Percentiles rank a stretch among this genome's conserved stretches.
Evolutionary conservation across 92 coral and sea anemone genomes (phyloP).

Genomic region (Porites lobata): DNA sequence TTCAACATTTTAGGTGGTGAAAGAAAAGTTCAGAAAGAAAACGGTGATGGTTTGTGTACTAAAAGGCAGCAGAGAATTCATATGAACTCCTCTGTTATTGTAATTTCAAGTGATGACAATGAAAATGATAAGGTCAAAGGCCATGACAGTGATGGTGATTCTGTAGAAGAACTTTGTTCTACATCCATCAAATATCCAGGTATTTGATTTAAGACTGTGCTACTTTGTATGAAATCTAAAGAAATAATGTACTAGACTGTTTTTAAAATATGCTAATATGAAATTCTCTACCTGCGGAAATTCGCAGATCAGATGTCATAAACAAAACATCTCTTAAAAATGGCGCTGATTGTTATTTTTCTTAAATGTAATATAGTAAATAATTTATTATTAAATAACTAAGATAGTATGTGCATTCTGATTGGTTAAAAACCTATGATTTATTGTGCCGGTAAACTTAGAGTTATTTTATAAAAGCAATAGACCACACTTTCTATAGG

Average conservation of each 20-base stretch:
- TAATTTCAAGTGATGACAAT: slow-evolving; percentile 46
- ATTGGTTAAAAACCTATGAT: no score
- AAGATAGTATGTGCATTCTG: no score
- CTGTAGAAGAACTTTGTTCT: neutral
- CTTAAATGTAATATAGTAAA: no score
- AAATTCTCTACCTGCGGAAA: no score
- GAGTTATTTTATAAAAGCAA: no score
- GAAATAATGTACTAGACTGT: neutral
- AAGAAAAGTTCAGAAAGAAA: neutral
- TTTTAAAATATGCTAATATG: no score
- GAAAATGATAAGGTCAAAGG: neutral
- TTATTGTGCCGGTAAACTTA: no score
- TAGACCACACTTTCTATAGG: no score
- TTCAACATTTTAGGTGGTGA: neutral
- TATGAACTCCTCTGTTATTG: slow-evolving; percentile 13
- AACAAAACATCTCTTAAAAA: no score
- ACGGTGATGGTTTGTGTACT: neutral
- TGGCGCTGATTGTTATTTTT: no score
- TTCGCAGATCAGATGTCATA: no score
- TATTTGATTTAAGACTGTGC: neutral
- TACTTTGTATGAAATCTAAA: neutral
- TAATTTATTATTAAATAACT: no score
- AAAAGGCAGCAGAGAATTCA: neutral
- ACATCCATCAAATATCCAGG: slow-evolving; percentile 24
- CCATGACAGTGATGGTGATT: neutral